Base-by-base conservation (phyloP, 2,113 vertebrate genomes). In the Apus apus region DNA sequence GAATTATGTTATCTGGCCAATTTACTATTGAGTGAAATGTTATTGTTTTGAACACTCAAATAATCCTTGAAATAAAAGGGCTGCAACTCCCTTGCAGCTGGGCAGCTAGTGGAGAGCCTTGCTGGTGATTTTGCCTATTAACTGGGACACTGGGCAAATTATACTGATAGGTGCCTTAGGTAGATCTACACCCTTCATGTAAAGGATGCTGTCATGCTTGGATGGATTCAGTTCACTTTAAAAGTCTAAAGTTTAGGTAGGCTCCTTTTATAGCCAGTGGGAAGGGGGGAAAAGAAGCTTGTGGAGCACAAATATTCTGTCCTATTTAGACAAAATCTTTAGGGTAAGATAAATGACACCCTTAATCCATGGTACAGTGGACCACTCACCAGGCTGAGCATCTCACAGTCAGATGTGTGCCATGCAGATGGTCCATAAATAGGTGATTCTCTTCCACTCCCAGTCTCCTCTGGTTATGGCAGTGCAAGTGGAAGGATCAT, bases 401-500 rank as follows among this genome's bases (percentile, higher is more conserved):
- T 54, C 56, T 62, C 72, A 54, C 50, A 58, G 27, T 27, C 23
- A 68, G 34, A 60, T 1, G 2, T 18, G 27, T 18, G 15, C 48
- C 71, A 29, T 46, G 15, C 32, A 61, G 40, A 26, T 15, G 15
- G 43, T 46, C 20, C 13, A 0, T 56, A 48, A 88, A 2, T 1
- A 51, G 40, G 8, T 64, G 76, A 64, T 75, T 48, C 46, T 74
- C 14, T 25, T 90, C 54, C 64, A 32, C 43, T 54, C 58, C 6
- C 1, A 1, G 40, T 61, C 71, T 82, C 60, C 43, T 68, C 64
- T 84, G 68, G 32, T 90, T 23, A 61, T 48, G 70, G 83, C 73
- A 86, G 12, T 22, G 64, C 40, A 78, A 86, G 43, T 86, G 86
- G 90, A 96, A 94, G 91, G 73, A 90, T 92, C 90, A 71, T 57